A percentile compares a stretch with the other conserved stretches of the same genome.
phyloP scores from a whole-genome alignment of 1,140 invertebrate species.

The Solen grandis region DNA sequence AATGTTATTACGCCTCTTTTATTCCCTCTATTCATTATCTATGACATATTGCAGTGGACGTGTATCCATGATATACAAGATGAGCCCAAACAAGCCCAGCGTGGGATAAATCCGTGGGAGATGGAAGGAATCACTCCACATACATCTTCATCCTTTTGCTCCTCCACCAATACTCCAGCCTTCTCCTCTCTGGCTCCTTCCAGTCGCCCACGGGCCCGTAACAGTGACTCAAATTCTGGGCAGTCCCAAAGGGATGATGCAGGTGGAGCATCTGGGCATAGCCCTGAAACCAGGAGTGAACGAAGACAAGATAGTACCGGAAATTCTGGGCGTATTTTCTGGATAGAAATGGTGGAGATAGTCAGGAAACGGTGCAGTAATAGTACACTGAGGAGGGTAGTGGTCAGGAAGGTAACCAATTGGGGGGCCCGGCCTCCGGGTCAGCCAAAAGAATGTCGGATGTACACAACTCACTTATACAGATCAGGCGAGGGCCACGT shows the following conservation, averaged over 20 bases:
- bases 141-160: conserved; percentile 47
- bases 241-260: background rate
- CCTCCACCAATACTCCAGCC: conserved; percentile 58
- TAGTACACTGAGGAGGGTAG: no score
- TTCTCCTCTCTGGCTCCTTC: conserved; percentile 50
- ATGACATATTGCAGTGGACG: conserved; percentile 92
- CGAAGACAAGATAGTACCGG: no score
- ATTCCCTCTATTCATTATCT: no score
- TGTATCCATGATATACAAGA: conserved; percentile 95
- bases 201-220: conserved; percentile 1
- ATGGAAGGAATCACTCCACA: conserved; percentile 49
- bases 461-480: conserved; percentile 49
- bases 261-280: background rate
- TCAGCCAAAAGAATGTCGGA: no score
- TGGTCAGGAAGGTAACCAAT: no score
- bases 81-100: conserved; percentile 1
- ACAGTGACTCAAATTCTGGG: conserved; percentile 14
- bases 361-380: no score
- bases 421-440: no score
- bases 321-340: no score
- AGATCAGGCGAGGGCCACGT: conserved; percentile 32
- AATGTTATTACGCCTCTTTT: no score
- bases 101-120: background rate
- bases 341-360: no score
- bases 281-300: background rate